Evolutionary conservation across 2,888 invertebrate species (phyloP).

Genomic region (Polydrusus pterygomalis): DNA sequence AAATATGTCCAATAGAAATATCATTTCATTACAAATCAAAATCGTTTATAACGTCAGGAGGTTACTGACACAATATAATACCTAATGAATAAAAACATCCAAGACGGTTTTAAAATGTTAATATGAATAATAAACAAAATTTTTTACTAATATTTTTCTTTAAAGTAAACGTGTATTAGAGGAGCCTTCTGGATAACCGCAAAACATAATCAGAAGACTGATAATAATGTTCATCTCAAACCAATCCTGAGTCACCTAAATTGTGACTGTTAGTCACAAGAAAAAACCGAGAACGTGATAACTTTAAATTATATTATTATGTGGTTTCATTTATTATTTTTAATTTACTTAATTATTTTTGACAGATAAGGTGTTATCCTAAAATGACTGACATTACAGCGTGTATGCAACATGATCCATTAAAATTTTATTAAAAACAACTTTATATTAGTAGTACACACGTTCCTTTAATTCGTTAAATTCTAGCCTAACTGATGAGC

Average conservation of each 20-base stretch:
- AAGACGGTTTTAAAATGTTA: not conserved
- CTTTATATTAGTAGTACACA: no score
- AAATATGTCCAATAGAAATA: no score
- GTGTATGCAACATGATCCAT: not conserved
- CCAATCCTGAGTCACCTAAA: slow-evolving; percentile 15
- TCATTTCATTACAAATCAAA: no score
- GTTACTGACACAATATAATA: no score
- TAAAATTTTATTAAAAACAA: no score
- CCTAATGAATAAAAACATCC: no score
- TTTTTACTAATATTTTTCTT: not conserved
- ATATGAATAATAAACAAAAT: not conserved
- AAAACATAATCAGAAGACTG: slow-evolving; percentile 22
- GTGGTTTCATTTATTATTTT: slow-evolving; percentile 23
- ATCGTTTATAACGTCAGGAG: no score
- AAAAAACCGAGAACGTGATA: slow-evolving; percentile 1
- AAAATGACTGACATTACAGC: not conserved
- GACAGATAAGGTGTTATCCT: not conserved
- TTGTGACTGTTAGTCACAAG: slow-evolving; percentile 27
- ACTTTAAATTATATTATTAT: not conserved
- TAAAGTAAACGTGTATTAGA: not conserved
- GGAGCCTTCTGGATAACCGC: slow-evolving; percentile 10
- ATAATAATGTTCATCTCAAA: slow-evolving; percentile 16
- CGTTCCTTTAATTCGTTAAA: no score
- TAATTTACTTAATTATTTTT: not conserved
- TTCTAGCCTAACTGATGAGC: no score